Percentiles rank a stretch among this genome's conserved stretches.
These are phyloP conservation scores for Halisarca cf. caerulea DNA, from an alignment of 37 sponge, comb jelly and placozoan genomes.

Conservation along the genomic window DNA sequence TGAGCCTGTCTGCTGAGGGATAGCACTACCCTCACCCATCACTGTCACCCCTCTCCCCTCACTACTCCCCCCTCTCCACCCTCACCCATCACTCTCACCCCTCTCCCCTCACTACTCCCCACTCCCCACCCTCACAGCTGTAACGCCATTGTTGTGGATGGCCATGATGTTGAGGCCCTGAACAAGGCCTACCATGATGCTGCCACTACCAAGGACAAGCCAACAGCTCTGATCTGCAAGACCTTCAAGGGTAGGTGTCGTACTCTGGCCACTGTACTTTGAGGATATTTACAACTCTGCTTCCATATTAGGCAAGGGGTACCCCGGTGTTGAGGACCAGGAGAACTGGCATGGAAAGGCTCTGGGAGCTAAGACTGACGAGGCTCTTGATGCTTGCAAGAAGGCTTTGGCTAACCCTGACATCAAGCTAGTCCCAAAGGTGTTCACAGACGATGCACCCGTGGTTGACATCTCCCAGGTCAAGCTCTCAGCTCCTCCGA, in stretches of 20 bases:
- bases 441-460: constrained; percentile 83
- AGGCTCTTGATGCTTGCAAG: constrained; percentile 67
- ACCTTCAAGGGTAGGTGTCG: constrained; percentile 84
- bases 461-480: constrained; percentile 52
- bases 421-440: constrained; percentile 28
- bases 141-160: constrained; percentile 93
- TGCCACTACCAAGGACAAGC: constrained; percentile 74
- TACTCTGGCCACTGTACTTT: background rate
- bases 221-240: constrained; percentile 86
- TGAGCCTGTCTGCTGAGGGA: too few species aligned
- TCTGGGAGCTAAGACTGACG: constrained; percentile 67
- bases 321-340: constrained; percentile 74
- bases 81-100: too few species aligned
- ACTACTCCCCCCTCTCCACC: too few species aligned
- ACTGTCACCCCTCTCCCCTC: too few species aligned
- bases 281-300: background rate
- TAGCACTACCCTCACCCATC: too few species aligned
- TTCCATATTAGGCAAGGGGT: constrained; percentile 47
- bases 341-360: constrained; percentile 92
- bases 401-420: constrained; percentile 67
- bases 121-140: constrained; percentile 36
- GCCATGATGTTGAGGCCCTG: constrained; percentile 83
- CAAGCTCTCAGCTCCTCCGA: constrained; percentile 72
- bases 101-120: background rate
- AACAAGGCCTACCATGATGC: constrained; percentile 76